Conservation (phyloP, 1,140 invertebrate species). For the Drosophila pseudoananassae region DNA sequence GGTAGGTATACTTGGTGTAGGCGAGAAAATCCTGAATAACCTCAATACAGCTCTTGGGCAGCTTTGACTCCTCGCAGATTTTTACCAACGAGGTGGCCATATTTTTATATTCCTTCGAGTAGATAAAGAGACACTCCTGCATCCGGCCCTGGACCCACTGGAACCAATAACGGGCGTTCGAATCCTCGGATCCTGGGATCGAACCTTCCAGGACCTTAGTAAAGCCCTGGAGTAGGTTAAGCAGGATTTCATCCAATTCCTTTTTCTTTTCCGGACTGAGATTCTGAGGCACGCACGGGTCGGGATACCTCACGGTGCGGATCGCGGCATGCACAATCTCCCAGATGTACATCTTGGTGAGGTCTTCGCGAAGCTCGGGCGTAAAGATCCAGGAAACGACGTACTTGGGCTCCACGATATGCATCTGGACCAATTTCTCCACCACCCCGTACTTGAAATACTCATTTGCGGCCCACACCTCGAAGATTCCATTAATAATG, state of each 20-base stretch:
- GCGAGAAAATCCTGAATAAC: constrained; percentile 32
- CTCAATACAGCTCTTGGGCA: background rate
- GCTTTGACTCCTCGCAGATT: constrained; percentile 15
- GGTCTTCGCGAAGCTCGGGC: constrained; percentile 18
- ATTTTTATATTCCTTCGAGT: constrained; percentile 21
- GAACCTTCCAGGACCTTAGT: constrained; percentile 2
- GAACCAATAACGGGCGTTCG: constrained; percentile 37
- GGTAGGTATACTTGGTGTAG: too few species aligned
- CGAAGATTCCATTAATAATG: constrained; percentile 36
- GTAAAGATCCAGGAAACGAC: constrained; percentile 47
- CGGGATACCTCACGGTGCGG: constrained; percentile 19
- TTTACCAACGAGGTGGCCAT: constrained; percentile 16
- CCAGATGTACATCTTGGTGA: constrained; percentile 58
- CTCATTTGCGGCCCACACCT: constrained; percentile 47
- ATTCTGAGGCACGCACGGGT: background rate
- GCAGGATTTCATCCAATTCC: constrained; percentile 9
- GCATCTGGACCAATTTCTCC: constrained; percentile 34
- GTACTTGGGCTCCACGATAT: constrained; percentile 11
- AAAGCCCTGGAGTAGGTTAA: constrained; percentile 24
- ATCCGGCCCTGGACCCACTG: constrained; percentile 52
- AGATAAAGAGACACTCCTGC: constrained; percentile 35
- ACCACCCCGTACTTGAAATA: constrained; percentile 31
- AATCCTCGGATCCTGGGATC: background rate
- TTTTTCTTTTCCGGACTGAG: background rate
- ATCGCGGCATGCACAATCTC: constrained; percentile 42